phyloP scores from a whole-genome alignment of 92 coral and sea anemone genomes.

The Palythoa heliodiscus region DNA sequence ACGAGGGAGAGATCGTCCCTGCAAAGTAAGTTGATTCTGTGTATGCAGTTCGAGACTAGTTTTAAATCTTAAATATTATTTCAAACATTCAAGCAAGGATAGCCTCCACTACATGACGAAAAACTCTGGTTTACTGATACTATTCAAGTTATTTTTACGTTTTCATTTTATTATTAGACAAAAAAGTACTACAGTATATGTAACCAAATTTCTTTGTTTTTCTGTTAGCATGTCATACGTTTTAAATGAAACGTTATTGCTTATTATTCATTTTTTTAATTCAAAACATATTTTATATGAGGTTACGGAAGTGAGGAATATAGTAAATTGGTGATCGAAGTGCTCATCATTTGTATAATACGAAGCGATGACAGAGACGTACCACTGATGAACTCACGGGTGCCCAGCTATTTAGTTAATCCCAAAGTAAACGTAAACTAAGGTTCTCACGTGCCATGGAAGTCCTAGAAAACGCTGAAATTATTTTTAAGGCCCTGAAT shows the following conservation, averaged over 20 bases:
- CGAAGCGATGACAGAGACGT: background rate
- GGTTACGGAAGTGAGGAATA: background rate
- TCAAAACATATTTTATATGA: background rate
- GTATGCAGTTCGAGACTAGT: background rate
- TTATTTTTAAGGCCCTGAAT: no score
- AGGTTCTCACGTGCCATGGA: no score
- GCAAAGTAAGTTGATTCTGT: conserved; percentile 71
- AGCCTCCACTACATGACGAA: background rate
- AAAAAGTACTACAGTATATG: no score
- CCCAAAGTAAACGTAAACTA: no score
- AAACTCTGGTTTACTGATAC: background rate
- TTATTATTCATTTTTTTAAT: background rate
- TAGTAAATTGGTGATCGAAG: background rate
- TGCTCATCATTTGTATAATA: no score
- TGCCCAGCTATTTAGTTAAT: background rate
- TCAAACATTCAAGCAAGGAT: background rate
- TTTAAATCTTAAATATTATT: background rate
- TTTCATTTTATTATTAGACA: no score
- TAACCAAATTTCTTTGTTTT: no score
- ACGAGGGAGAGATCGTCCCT: conserved; percentile 89
- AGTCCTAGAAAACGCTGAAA: no score
- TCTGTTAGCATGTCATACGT: no score
- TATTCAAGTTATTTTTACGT: background rate
- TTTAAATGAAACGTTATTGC: no score
- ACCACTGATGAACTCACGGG: background rate